Percentiles rank a stretch among this genome's conserved stretches.
phyloP scores from a whole-genome alignment of 2,113 vertebrate species.

The Melospiza georgiana region DNA sequence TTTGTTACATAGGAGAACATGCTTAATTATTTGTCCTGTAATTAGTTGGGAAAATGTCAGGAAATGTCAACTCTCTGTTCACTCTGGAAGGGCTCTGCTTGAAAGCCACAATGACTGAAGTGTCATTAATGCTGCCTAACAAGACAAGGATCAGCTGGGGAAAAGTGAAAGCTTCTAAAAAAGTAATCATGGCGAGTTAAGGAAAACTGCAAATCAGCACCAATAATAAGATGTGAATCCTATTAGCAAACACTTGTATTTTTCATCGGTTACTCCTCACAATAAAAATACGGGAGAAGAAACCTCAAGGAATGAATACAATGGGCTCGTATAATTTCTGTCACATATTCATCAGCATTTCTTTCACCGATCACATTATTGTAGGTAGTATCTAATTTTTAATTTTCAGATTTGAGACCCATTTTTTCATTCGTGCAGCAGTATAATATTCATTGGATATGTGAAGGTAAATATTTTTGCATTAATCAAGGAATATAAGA shows the following conservation, averaged over 20 bases:
- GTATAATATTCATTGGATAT: slow-evolving; percentile 26
- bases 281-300: slow-evolving; percentile 68
- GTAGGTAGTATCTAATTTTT: slow-evolving; percentile 60
- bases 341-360: slow-evolving; percentile 41
- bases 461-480: slow-evolving; percentile 54
- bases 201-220: slow-evolving; percentile 85
- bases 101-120: slow-evolving; percentile 98
- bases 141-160: slow-evolving; percentile 95
- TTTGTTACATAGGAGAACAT: slow-evolving; percentile 99
- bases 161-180: slow-evolving; percentile 86
- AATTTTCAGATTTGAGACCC: slow-evolving; percentile 69
- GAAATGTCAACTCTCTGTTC: slow-evolving; percentile 99
- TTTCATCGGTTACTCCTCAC: slow-evolving; percentile 74
- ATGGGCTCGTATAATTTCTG: slow-evolving; percentile 38
- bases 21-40: slow-evolving; percentile 99
- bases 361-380: slow-evolving; percentile 9
- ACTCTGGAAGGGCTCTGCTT: slow-evolving; percentile 92
- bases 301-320: slow-evolving; percentile 59
- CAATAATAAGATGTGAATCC: slow-evolving; percentile 88
- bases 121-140: slow-evolving; percentile 99
- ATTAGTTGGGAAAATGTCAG: slow-evolving; percentile 99
- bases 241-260: slow-evolving; percentile 89
- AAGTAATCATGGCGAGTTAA: slow-evolving; percentile 93
- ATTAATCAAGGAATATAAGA: not conserved
- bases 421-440: not conserved